These are phyloP conservation scores for Drosophila bunnanda DNA, from an alignment of 2,888 invertebrate genomes.

Conservation along the genomic window DNA sequence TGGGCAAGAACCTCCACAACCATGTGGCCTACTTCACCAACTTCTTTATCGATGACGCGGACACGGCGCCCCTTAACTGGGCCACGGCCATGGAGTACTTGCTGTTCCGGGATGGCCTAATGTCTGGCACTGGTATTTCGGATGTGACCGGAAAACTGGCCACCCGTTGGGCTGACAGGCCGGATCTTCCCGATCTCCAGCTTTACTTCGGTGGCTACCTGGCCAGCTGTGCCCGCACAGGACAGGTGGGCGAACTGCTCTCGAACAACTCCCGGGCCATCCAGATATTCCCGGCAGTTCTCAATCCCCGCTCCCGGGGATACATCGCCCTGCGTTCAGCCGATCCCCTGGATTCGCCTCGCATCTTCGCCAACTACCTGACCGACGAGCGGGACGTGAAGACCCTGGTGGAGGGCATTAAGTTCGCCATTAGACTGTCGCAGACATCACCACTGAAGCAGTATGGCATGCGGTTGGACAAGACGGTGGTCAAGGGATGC, in stretches of 20 bases:
- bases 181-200: slow-evolving; percentile 93
- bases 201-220: slow-evolving; percentile 94
- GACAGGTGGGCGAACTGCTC: slow-evolving; percentile 92
- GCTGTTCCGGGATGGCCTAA: slow-evolving; percentile 93
- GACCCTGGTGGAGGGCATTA: slow-evolving; percentile 92
- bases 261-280: slow-evolving; percentile 89
- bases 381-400: slow-evolving; percentile 89
- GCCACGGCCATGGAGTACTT: slow-evolving; percentile 96
- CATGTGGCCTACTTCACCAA: slow-evolving; percentile 92
- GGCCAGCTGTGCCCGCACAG: slow-evolving; percentile 93
- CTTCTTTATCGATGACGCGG: slow-evolving; percentile 93
- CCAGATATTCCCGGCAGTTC: slow-evolving; percentile 91
- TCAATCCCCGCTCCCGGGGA: slow-evolving; percentile 95
- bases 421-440: slow-evolving; percentile 89
- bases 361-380: slow-evolving; percentile 92
- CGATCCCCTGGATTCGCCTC: slow-evolving; percentile 92
- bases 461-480: slow-evolving; percentile 91
- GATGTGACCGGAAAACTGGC: slow-evolving; percentile 94
- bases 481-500: slow-evolving; percentile 90
- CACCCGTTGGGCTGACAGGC: slow-evolving; percentile 90
- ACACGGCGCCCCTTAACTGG: slow-evolving; percentile 94
- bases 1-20: slow-evolving; percentile 93
- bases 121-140: slow-evolving; percentile 95
- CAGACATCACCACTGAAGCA: slow-evolving; percentile 88
- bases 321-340: slow-evolving; percentile 89